Base-by-base conservation (phyloP, 2,888 invertebrate species). In the Dolichomitus sp. region DNA sequence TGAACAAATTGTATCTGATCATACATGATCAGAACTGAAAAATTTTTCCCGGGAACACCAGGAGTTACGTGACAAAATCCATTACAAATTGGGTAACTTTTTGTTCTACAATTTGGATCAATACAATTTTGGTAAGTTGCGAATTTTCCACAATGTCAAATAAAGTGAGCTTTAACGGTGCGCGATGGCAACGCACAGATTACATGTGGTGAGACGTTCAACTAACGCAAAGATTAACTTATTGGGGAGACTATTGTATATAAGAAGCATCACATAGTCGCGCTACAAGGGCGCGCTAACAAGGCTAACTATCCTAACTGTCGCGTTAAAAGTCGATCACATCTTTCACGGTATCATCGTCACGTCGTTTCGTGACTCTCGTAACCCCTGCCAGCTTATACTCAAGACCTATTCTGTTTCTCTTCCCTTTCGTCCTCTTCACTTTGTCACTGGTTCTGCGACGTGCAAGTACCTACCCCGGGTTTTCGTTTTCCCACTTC, bases 241-340 rank as follows among this genome's bases (percentile, higher is more conserved):
- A 11, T 52, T 52, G 23, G 50, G 14, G 52, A 50, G 33, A 50
- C 42, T 37, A 30, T 37, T 1, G 30, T 48, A 30, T 50, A n/a
- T 27, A 57, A 27, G 37, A 37, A 19, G 11, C 40, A 23, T 37
- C 52, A 50, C 37, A 23, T 40, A 54, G 69, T 33, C 52, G 23
- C 9, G 37, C 66, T 50, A 78, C 54, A 74, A 69, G 77, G 61
- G 70, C 48, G 40, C 12, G 63, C 78, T 74, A 83, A 85, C 80
- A 78, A 84, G 66, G 61, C 70, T 37, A 74, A 83, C 78, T 86
- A 54, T 73, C 80, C 76, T 66, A 80, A 85, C 70, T 77, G 72
- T 79, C 80, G 72, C 73, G 75, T 80, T 74, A 85, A 85, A 80
- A 84, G 82, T 80, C 83, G 77, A 83, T 85, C 75, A 81, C 84